phyloP scores from a whole-genome alignment of 2,888 invertebrate genomes.

The Diarsia brunnea region DNA sequence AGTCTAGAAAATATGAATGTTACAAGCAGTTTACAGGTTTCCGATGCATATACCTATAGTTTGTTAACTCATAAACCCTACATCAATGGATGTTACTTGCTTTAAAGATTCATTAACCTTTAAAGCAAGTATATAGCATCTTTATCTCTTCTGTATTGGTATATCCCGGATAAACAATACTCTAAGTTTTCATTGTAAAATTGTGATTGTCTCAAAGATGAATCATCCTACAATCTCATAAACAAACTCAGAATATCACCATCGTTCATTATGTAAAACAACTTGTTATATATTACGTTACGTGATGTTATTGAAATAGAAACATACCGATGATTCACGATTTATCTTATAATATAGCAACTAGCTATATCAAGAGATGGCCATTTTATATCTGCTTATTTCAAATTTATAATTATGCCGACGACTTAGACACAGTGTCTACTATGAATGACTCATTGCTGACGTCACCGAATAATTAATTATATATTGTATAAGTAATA shows the following conservation, averaged over 20 bases:
- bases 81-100: no score
- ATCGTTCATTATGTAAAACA: constrained; percentile 44
- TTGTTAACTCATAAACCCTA: background rate
- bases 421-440: constrained; percentile 64
- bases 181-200: background rate
- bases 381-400: constrained; percentile 35
- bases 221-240: constrained; percentile 15
- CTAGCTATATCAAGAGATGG: constrained; percentile 19
- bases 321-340: constrained; percentile 48
- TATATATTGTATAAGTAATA: constrained; percentile 40
- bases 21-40: background rate
- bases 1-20: background rate
- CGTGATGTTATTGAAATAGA: constrained; percentile 47
- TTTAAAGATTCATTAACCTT: no score
- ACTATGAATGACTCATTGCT: constrained; percentile 64
- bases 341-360: background rate
- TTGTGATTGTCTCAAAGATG: constrained; percentile 1
- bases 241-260: constrained; percentile 8
- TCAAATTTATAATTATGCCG: constrained; percentile 47
- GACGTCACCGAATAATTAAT: constrained; percentile 55
- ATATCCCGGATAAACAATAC: background rate
- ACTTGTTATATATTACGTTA: constrained; percentile 38
- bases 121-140: background rate
- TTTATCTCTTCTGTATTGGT: no score
- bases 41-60: no score